Evolutionary conservation across 2,888 invertebrate species (phyloP).

Genomic region (Oeneis ivallda): DNA sequence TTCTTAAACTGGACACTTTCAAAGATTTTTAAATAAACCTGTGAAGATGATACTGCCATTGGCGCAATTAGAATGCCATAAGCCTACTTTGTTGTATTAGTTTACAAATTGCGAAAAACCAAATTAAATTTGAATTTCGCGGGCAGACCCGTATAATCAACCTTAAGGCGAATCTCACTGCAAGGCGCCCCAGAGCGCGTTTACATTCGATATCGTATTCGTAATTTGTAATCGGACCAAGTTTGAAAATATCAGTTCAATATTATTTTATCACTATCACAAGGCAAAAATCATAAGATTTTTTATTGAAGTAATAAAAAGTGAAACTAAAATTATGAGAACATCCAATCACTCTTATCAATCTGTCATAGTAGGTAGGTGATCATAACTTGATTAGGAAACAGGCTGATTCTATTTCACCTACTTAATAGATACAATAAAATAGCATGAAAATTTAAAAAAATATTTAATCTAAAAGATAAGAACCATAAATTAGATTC

Average conservation of each 20-base stretch:
- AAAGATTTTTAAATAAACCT: no score
- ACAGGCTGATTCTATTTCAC: not conserved
- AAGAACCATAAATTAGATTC: conserved; percentile 20
- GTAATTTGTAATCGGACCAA: no score
- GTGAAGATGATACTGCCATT: no score
- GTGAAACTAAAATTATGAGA: not conserved
- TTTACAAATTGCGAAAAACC: no score
- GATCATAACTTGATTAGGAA: not conserved
- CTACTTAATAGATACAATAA: not conserved
- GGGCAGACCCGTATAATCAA: no score
- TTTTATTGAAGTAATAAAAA: not conserved
- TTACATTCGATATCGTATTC: no score
- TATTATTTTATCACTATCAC: conserved; percentile 4
- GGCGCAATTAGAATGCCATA: no score
- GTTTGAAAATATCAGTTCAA: not conserved
- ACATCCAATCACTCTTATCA: conserved; percentile 1
- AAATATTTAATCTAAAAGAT: conserved; percentile 19
- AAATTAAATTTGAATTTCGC: no score
- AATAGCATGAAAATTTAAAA: conserved; percentile 4
- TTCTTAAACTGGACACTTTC: no score
- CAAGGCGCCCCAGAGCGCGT: no score
- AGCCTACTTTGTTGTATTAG: no score
- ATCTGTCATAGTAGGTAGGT: not conserved
- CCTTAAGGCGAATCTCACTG: no score
- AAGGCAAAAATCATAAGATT: conserved; percentile 8